Evolutionary conservation across 2,797 vertebrate genomes (phyloP).

Genomic region (Oreochromis mossambicus): DNA sequence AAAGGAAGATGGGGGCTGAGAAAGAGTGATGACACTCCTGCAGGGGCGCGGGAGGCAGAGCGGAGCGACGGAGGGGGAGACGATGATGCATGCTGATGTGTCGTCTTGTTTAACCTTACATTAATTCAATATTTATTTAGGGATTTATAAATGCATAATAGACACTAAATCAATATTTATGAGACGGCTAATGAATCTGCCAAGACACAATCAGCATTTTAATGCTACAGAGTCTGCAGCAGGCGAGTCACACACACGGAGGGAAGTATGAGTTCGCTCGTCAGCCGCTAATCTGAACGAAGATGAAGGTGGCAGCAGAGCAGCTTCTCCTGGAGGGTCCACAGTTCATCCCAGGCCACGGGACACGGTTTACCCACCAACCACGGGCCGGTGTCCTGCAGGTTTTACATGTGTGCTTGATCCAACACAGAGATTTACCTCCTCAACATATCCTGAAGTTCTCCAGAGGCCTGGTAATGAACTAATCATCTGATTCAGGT

Average conservation of each 20-base stretch:
- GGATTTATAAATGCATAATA: conserved; percentile 33
- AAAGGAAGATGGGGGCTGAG: not conserved
- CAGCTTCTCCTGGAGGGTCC: not conserved
- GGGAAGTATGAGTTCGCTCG: not conserved
- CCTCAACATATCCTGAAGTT: not conserved
- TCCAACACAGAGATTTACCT: not conserved
- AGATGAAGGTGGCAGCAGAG: not conserved
- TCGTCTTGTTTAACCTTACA: conserved; percentile 32
- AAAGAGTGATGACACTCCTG: not conserved
- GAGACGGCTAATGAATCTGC: conserved; percentile 25
- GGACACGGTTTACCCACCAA: accelerated
- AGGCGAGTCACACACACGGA: not conserved
- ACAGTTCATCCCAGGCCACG: not conserved
- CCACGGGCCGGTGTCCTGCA: not conserved
- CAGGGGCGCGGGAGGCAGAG: not conserved
- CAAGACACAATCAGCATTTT: conserved; percentile 5
- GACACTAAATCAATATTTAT: conserved; percentile 50
- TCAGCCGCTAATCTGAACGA: not conserved
- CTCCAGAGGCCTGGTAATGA: not conserved
- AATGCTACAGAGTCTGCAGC: not conserved
- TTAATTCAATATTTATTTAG: conserved; percentile 39
- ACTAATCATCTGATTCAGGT: not conserved
- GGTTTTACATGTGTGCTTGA: not conserved
- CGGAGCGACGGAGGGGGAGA: not conserved
- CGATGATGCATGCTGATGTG: not conserved